Conservation (phyloP, 2,113 vertebrate species). For the Dryoscopus gambensis region DNA sequence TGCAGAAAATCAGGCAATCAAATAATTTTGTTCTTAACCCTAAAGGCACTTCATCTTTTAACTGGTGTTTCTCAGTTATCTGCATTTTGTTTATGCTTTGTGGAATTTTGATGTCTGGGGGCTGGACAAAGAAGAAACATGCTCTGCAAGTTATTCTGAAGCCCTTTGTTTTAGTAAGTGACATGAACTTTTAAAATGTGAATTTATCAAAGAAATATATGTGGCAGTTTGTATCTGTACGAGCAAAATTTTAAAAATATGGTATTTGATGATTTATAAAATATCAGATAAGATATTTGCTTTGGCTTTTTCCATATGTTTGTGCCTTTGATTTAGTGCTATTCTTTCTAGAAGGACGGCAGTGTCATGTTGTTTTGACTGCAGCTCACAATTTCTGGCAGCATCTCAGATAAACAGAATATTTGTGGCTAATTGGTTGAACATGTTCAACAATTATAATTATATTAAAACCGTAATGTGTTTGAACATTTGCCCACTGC, state of each 20-base stretch:
- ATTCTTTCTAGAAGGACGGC: constrained; percentile 41
- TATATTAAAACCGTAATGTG: constrained; percentile 68
- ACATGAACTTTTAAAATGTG: constrained; percentile 31
- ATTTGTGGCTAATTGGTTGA: constrained; percentile 76
- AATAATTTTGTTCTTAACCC: not conserved
- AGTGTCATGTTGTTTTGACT: constrained; percentile 61
- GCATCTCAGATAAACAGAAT: constrained; percentile 72
- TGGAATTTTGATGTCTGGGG: not conserved
- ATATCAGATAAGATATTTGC: constrained; percentile 62
- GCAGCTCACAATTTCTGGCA: constrained; percentile 65
- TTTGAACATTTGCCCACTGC: constrained; percentile 66
- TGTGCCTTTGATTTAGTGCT: constrained; percentile 47
- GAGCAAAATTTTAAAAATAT: constrained; percentile 29
- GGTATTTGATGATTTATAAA: constrained; percentile 53
- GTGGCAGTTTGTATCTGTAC: not conserved
- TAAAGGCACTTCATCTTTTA: not conserved
- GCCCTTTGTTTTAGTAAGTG: constrained; percentile 26
- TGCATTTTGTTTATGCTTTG: not conserved
- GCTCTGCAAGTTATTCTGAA: not conserved
- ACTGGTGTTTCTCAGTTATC: not conserved
- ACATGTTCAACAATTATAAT: constrained; percentile 71
- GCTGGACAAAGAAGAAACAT: not conserved
- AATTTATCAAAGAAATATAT: constrained; percentile 60
- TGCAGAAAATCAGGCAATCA: not conserved
- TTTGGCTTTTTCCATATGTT: constrained; percentile 47